Conservation (phyloP, 2,113 vertebrate genomes). For the Heteronetta atricapilla region DNA sequence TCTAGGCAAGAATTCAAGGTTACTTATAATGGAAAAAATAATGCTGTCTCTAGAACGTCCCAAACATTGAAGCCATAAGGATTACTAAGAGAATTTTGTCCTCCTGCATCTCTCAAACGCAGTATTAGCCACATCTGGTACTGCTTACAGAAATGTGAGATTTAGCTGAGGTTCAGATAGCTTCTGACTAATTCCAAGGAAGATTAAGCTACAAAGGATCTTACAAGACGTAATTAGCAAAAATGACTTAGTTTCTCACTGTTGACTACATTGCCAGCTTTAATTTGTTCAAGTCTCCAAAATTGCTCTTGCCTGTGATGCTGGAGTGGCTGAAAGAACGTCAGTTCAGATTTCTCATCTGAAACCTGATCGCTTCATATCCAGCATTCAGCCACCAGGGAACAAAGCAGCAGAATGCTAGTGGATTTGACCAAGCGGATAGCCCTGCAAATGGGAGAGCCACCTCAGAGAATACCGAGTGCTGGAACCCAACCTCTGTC, state of each 20-base stretch:
- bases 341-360: not conserved
- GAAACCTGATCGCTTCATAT: not conserved
- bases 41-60: not conserved
- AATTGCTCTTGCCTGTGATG: not conserved
- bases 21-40: not conserved
- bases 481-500: not conserved
- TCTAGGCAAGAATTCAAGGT: conserved; percentile 12
- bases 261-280: not conserved
- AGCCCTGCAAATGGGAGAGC: not conserved
- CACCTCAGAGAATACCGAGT: not conserved
- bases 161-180: conserved; percentile 2
- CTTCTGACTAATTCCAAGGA: not conserved
- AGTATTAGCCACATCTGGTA: not conserved
- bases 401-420: not conserved
- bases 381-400: not conserved
- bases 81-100: not conserved
- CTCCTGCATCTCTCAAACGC: not conserved
- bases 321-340: not conserved
- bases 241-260: not conserved
- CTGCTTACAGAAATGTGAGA: not conserved
- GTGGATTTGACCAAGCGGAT: not conserved
- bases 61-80: not conserved
- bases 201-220: conserved; percentile 37
- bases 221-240: not conserved
- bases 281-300: not conserved